phyloP scores from a whole-genome alignment of 2,797 vertebrate species.

The Pitangus sulphuratus region DNA sequence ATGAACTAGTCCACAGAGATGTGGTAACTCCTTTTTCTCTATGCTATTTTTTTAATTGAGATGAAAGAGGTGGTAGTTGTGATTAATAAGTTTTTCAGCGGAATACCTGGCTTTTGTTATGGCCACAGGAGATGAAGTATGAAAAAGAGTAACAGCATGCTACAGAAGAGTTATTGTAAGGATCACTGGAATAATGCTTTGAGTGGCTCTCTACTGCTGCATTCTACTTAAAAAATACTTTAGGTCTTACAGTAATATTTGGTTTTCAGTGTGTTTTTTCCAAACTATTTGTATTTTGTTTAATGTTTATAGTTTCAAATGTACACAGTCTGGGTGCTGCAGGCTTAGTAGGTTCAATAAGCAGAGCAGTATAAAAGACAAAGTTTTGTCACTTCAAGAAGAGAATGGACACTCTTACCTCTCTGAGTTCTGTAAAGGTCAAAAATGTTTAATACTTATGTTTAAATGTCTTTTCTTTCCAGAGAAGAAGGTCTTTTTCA shows the following conservation, averaged over 20 bases:
- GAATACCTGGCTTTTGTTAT: constrained; percentile 20
- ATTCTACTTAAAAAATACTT: background rate
- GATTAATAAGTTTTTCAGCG: background rate
- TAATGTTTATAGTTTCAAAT: background rate
- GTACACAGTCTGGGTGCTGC: background rate
- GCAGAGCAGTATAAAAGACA: background rate
- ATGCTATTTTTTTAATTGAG: background rate
- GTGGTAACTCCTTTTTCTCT: background rate
- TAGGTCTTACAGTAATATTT: background rate
- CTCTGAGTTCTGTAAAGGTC: background rate
- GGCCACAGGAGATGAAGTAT: background rate
- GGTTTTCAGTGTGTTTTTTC: background rate
- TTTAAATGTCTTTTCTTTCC: background rate
- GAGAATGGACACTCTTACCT: background rate
- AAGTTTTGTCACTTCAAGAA: background rate
- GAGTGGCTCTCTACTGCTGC: background rate
- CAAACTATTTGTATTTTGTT: background rate
- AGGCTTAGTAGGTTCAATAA: background rate
- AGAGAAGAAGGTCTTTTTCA: background rate
- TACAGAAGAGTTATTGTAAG: background rate
- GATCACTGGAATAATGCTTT: background rate
- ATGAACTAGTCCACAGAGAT: background rate
- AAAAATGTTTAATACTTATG: background rate
- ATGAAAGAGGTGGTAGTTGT: background rate
- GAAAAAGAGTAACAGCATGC: background rate